These are phyloP conservation scores for Orchestes rusci DNA, from an alignment of 2,888 invertebrate genomes.

Conservation along the genomic window DNA sequence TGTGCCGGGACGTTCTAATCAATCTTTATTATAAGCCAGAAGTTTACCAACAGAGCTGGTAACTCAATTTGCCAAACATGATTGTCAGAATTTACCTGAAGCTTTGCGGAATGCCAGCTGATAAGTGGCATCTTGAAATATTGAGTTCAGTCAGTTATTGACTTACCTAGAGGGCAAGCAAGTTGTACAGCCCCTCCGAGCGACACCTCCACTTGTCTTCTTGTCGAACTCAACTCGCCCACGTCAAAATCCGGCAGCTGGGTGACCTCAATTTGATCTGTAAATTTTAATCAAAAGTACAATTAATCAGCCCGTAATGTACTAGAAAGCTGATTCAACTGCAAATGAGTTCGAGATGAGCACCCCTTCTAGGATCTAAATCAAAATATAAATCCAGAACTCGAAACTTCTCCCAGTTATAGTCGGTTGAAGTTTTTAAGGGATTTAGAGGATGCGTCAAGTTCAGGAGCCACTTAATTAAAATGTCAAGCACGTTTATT, in stretches of 20 bases:
- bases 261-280: conserved; percentile 48
- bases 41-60: too few relatives aligned
- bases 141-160: too few relatives aligned
- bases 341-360: too few relatives aligned
- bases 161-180: conserved; percentile 70
- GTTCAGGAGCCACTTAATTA: conserved; percentile 37
- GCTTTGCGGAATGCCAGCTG: too few relatives aligned
- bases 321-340: too few relatives aligned
- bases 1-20: too few relatives aligned
- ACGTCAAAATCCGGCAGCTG: conserved; percentile 51
- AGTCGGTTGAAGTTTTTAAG: conserved; percentile 27
- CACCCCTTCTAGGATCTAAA: too few relatives aligned
- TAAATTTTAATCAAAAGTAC: background rate
- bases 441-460: conserved; percentile 34
- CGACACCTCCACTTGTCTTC: conserved; percentile 72
- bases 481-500: conserved; percentile 31
- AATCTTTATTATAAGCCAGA: too few relatives aligned
- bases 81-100: too few relatives aligned
- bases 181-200: conserved; percentile 81
- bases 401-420: background rate
- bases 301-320: background rate
- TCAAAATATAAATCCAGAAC: too few relatives aligned
- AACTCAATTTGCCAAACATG: too few relatives aligned
- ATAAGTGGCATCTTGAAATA: too few relatives aligned
- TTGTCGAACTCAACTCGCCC: conserved; percentile 50